Conservation (phyloP, 2,888 invertebrate species). For the Eristalinus sepulchralis region DNA sequence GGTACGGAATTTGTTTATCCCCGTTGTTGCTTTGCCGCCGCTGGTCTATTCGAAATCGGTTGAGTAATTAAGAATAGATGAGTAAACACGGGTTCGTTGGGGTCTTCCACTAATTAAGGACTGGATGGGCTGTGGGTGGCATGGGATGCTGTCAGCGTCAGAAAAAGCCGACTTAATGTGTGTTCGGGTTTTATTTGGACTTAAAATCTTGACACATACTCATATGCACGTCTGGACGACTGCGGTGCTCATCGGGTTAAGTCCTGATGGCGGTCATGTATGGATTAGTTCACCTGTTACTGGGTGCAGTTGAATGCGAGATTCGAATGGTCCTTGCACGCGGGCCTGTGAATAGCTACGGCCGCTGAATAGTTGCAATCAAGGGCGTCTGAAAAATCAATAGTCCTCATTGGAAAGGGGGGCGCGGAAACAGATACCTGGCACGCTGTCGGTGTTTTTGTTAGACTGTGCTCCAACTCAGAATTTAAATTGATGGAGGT, state of each 20-base stretch:
- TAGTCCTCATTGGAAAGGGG: not conserved
- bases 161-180: not conserved
- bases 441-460: too few relatives aligned
- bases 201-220: not conserved
- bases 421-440: too few relatives aligned
- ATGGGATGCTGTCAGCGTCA: not conserved
- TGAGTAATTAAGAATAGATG: slow-evolving; percentile 42
- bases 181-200: not conserved
- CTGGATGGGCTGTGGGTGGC: not conserved
- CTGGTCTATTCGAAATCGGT: not conserved
- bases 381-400: not conserved
- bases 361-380: not conserved
- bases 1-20: not conserved
- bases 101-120: slow-evolving; percentile 34
- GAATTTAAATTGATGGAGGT: too few relatives aligned
- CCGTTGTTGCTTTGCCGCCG: not conserved
- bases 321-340: not conserved
- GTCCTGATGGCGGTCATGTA: not conserved
- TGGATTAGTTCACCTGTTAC: not conserved
- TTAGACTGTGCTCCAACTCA: too few relatives aligned
- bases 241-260: not conserved
- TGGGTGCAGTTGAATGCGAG: not conserved
- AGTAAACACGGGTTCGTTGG: slow-evolving; percentile 38
- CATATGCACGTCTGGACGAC: not conserved
- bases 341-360: not conserved